Percentiles rank a stretch among this genome's conserved stretches.
Conservation (phyloP, 2,797 vertebrate species). For the Cyprinodon diabolis region DNA sequence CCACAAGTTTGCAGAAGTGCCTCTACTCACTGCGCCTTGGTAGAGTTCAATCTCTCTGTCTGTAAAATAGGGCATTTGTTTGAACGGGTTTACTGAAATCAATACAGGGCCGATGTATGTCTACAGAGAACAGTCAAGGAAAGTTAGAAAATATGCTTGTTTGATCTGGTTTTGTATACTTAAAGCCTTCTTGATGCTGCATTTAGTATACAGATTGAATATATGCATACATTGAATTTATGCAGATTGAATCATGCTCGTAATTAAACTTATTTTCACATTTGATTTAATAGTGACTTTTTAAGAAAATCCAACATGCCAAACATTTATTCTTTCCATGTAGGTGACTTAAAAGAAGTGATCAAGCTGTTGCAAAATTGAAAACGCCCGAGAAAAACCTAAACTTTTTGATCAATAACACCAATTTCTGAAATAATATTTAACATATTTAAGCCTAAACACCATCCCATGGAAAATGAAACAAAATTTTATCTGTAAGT, state of each 20-base stretch:
- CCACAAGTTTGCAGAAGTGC: background rate
- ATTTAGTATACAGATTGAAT: background rate
- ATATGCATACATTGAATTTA: too few species aligned
- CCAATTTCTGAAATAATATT: background rate
- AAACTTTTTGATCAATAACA: background rate
- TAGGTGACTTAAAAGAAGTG: background rate
- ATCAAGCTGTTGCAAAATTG: background rate
- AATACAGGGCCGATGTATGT: conserved; percentile 95
- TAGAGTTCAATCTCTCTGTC: conserved; percentile 94
- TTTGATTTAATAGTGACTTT: background rate
- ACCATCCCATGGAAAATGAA: background rate
- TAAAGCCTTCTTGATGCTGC: background rate
- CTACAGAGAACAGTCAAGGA: conserved; percentile 83
- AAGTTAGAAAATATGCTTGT: background rate
- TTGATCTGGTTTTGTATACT: background rate
- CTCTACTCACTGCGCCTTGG: conserved; percentile 93
- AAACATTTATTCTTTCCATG: background rate
- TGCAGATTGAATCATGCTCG: background rate
- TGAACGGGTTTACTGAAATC: conserved; percentile 97
- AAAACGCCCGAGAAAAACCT: background rate
- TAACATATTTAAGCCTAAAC: background rate
- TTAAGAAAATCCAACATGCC: background rate
- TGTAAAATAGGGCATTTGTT: conserved; percentile 98
- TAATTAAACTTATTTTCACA: background rate
- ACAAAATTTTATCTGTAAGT: background rate